A percentile compares a stretch with the other conserved stretches of the same genome.
Conservation (phyloP, 2,797 vertebrate species). For the Hafferia zeledoni region DNA sequence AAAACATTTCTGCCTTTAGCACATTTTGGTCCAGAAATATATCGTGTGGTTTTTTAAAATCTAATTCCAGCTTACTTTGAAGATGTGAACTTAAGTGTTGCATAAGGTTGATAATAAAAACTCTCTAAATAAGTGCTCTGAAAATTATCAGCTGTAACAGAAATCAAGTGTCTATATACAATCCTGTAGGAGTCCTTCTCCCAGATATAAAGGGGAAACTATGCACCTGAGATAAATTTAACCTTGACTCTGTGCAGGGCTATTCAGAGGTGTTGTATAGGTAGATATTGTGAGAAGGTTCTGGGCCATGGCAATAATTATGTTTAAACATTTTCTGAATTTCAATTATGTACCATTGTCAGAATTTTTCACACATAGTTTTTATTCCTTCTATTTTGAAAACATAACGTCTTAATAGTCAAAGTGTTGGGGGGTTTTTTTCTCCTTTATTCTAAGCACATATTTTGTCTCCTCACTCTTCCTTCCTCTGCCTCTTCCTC, state of each 20-base stretch:
- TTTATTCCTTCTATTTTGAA: conserved; percentile 12
- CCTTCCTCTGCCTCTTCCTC: not conserved
- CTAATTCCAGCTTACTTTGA: not conserved
- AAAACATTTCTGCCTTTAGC: not conserved
- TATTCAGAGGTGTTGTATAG: not conserved
- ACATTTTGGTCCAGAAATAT: not conserved
- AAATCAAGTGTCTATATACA: not conserved
- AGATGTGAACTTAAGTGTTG: not conserved
- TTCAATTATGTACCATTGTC: not conserved
- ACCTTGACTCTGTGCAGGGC: not conserved
- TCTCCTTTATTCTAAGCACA: conserved; percentile 35
- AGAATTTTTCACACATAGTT: not conserved
- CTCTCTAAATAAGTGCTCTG: not conserved
- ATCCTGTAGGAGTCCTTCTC: not conserved
- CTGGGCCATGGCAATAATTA: not conserved
- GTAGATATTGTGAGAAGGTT: not conserved
- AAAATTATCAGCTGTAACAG: not conserved
- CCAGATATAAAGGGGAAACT: not conserved
- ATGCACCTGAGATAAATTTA: not conserved
- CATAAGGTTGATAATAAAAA: not conserved
- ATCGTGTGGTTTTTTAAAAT: not conserved
- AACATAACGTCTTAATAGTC: not conserved
- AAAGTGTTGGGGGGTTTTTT: not conserved
- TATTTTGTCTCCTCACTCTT: conserved; percentile 38
- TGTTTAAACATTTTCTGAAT: not conserved